Evolutionary conservation across 2,888 invertebrate species (phyloP).

Genomic region (Eurytoma adleriae): DNA sequence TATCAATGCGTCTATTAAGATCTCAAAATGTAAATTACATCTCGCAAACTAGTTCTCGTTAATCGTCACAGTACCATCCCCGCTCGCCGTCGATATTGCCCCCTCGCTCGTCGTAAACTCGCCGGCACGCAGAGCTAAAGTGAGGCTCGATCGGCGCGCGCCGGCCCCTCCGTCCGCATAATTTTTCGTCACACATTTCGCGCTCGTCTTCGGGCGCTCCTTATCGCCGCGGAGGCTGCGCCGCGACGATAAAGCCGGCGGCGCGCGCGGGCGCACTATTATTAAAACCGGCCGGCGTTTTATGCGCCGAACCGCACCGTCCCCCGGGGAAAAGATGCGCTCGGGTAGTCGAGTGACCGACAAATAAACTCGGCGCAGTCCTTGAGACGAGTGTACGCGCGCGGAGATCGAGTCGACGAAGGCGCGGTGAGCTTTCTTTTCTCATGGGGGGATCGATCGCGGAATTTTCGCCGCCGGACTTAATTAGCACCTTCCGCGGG

Average conservation of each 20-base stretch:
- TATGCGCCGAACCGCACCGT: slow-evolving; percentile 6
- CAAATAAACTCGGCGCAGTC: slow-evolving; percentile 20
- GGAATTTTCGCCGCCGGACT: not conserved
- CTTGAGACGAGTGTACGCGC: not conserved
- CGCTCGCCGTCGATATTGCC: too few species aligned
- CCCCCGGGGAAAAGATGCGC: not conserved
- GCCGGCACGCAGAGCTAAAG: too few species aligned
- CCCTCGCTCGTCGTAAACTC: too few species aligned
- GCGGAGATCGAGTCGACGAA: not conserved
- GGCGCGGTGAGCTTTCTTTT: not conserved
- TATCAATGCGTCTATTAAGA: too few species aligned
- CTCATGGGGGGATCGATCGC: not conserved
- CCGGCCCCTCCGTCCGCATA: slow-evolving; percentile 9
- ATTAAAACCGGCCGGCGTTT: slow-evolving; percentile 40
- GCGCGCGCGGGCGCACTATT: slow-evolving; percentile 32
- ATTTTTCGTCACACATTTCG: slow-evolving; percentile 52
- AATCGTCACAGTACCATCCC: too few species aligned
- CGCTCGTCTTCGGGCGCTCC: slow-evolving; percentile 15
- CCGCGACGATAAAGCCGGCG: slow-evolving; percentile 11
- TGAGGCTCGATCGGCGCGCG: not conserved
- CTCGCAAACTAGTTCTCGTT: too few species aligned
- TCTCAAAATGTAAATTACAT: too few species aligned
- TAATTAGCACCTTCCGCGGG: too few species aligned
- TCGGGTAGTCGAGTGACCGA: slow-evolving; percentile 43
- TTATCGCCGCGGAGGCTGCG: not conserved